Evolutionary conservation across 2,113 vertebrate species (phyloP).

Genomic region (Zapus hudsonius): DNA sequence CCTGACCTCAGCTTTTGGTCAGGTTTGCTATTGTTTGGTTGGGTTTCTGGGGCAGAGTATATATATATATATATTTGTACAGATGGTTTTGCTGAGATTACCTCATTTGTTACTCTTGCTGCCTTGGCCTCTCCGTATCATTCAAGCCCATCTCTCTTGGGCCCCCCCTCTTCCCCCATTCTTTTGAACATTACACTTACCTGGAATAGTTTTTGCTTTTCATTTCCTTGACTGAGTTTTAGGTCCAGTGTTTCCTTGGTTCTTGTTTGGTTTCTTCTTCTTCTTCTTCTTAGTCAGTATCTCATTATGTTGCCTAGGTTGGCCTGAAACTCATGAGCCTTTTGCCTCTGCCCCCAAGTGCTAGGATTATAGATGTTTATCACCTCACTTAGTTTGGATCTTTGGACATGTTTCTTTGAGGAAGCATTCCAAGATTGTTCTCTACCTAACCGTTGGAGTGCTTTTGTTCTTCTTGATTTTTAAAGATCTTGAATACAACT

Average conservation of each 20-base stretch:
- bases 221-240: neutral
- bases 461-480: neutral
- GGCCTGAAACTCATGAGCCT: neutral
- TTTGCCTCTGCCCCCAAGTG: neutral
- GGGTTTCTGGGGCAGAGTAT: neutral
- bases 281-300: neutral
- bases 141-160: rapidly evolving
- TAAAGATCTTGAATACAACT: neutral
- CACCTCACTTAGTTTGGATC: neutral
- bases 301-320: neutral
- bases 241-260: neutral
- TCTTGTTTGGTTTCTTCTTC: neutral
- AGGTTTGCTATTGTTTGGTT: neutral
- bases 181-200: neutral
- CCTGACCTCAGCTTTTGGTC: rapidly evolving
- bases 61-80: neutral
- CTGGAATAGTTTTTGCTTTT: neutral
- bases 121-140: rapidly evolving
- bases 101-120: neutral
- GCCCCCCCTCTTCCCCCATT: neutral
- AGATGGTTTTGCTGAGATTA: neutral
- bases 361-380: too few species aligned
- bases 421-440: neutral
- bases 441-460: neutral
- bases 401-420: neutral